A percentile compares a stretch with the other conserved stretches of the same genome.
These are phyloP conservation scores for Eulemur rubriventer DNA, from an alignment of 2,797 vertebrate genomes.

Conservation along the genomic window DNA sequence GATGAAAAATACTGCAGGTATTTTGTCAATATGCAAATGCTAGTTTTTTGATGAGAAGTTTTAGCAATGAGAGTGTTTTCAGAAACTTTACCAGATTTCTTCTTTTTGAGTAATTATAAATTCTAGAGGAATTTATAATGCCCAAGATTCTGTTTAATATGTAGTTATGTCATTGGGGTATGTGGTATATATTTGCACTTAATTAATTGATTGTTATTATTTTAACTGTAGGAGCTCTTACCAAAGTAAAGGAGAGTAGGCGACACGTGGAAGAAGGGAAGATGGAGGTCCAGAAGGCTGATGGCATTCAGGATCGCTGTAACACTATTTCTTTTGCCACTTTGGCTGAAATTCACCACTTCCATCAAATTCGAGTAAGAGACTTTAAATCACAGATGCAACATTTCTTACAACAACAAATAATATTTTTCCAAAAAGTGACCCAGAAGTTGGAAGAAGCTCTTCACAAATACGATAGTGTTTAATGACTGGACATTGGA, in stretches of 20 bases:
- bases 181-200: not conserved
- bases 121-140: not conserved
- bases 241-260: slow-evolving; percentile 98
- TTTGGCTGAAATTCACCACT: slow-evolving; percentile 98
- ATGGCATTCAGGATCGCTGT: slow-evolving; percentile 95
- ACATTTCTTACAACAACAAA: slow-evolving; percentile 97
- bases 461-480: slow-evolving; percentile 95
- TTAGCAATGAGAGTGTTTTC: not conserved
- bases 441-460: slow-evolving; percentile 97
- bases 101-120: not conserved
- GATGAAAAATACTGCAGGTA: not conserved
- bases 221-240: slow-evolving; percentile 92
- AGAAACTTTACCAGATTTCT: not conserved
- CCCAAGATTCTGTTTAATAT: not conserved
- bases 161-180: not conserved
- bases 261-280: slow-evolving; percentile 98
- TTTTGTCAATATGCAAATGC: not conserved
- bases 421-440: slow-evolving; percentile 97
- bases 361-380: slow-evolving; percentile 96
- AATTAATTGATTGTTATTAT: slow-evolving; percentile 37
- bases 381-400: slow-evolving; percentile 99
- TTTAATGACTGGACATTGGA: slow-evolving; percentile 85
- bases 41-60: not conserved
- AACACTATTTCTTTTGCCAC: slow-evolving; percentile 98
- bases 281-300: slow-evolving; percentile 94